Evolutionary conservation across 2,113 vertebrate genomes (phyloP).

Genomic region (Prionailurus viverrinus): DNA sequence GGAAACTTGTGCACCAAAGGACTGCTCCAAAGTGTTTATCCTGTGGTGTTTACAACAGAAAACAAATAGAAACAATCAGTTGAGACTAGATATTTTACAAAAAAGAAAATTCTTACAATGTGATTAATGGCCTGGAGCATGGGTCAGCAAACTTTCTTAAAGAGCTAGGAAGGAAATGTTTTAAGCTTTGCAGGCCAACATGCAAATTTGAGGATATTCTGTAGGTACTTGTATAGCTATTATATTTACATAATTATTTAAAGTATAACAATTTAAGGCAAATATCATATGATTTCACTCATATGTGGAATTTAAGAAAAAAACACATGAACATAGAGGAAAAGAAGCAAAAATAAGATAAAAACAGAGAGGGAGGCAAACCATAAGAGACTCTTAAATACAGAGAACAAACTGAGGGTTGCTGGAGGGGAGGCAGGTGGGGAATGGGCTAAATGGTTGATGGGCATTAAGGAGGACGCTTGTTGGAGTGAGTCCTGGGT

Average conservation of each 20-base stretch:
- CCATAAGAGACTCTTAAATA: too few relatives aligned
- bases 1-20: neutral
- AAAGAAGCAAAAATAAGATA: too few relatives aligned
- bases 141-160: neutral
- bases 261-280: neutral
- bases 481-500: too few relatives aligned
- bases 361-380: too few relatives aligned
- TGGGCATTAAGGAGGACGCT: too few relatives aligned
- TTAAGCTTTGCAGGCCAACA: neutral
- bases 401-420: too few relatives aligned
- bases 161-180: neutral
- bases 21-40: neutral
- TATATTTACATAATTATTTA: neutral
- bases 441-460: too few relatives aligned
- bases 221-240: accelerated
- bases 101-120: neutral
- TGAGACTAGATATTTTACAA: neutral
- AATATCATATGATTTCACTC: too few relatives aligned
- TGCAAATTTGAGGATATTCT: neutral
- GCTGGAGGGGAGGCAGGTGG: too few relatives aligned
- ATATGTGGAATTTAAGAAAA: too few relatives aligned
- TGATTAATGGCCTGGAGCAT: neutral
- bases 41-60: neutral
- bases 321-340: too few relatives aligned
- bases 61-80: neutral